These are phyloP conservation scores for Baronia brevicornis DNA, from an alignment of 2,888 invertebrate genomes.

Conservation along the genomic window DNA sequence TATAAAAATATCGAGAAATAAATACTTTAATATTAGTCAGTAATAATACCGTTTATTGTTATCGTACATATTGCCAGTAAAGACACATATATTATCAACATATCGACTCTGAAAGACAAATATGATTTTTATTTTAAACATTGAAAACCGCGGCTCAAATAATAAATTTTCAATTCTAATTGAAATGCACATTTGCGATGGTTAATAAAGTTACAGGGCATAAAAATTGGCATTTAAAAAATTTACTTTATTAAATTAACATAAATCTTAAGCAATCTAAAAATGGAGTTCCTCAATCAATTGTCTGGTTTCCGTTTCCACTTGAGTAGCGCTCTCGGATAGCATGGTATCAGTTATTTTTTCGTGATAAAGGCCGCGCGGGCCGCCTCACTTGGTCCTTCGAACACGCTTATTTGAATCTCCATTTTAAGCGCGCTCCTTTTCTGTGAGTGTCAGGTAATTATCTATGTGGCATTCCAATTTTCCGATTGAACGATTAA, in stretches of 20 bases:
- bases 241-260: slow-evolving; percentile 12
- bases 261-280: slow-evolving; percentile 33
- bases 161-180: no score
- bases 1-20: no score
- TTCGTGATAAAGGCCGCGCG: slow-evolving; percentile 42
- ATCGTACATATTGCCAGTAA: no score
- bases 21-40: no score
- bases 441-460: slow-evolving; percentile 76
- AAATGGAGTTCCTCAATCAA: slow-evolving; percentile 41
- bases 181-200: no score
- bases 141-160: no score
- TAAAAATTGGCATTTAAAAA: no score
- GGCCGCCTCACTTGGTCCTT: slow-evolving; percentile 53
- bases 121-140: no score
- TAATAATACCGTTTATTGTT: no score
- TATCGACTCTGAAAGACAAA: no score
- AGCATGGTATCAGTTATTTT: slow-evolving; percentile 53
- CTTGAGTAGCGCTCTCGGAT: slow-evolving; percentile 48
- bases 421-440: slow-evolving; percentile 68
- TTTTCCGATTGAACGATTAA: slow-evolving; percentile 75
- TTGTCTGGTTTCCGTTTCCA: slow-evolving; percentile 49
- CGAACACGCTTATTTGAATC: slow-evolving; percentile 71
- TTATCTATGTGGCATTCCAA: slow-evolving; percentile 76
- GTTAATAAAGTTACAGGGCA: no score
- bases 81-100: no score